Base-by-base conservation (phyloP, 1,140 invertebrate species). In the Mya arenaria region DNA sequence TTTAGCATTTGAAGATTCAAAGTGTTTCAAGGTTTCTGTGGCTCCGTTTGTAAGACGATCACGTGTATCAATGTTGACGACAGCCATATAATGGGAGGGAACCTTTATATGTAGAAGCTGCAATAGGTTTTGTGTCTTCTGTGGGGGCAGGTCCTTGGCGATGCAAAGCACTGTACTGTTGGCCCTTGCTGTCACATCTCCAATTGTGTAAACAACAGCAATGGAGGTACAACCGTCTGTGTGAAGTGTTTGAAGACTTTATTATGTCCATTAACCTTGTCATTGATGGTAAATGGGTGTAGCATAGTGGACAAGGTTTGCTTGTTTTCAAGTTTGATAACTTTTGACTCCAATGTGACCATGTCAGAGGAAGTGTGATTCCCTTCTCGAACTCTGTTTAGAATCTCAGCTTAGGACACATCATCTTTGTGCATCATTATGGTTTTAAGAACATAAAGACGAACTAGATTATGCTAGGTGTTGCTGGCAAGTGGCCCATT, bases 391-490 rank as follows among this genome's bases (percentile, higher is more conserved):
- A 60, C 39, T 39, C 58, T 10, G 36, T 75, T 75, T 17, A 75
- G 39, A 17, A 36, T 32, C 2, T 75, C 15, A 4, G 73, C 73
- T 44, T 37, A 83, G 6, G 25, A 1, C 10, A 44, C 44, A 75
- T 79, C 79, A 80, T 85, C 75, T 85, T 82, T 87, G 10, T 75
- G 73, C 4, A 55, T 19, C 73, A 75, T 75, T 6, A 75, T 19
- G 25, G 56, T 63, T 32, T 23, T 75, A 10, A 75, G 44, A 19
- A 62, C 73, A 63, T 41, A 63, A 15, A 75, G 30, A 8, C 60
- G 56, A 5, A 56, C 36, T 5, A 78, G 13, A 4, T 62, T 37
- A 13, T 62, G 37, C 58, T 58, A 75, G 0, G 60, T 15, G 36
- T 75, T 75, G 3, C 0, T 28, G 19, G 41, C 30, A 63, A 63